phyloP scores from a whole-genome alignment of 1,140 invertebrate species.

The Venturia canescens region DNA sequence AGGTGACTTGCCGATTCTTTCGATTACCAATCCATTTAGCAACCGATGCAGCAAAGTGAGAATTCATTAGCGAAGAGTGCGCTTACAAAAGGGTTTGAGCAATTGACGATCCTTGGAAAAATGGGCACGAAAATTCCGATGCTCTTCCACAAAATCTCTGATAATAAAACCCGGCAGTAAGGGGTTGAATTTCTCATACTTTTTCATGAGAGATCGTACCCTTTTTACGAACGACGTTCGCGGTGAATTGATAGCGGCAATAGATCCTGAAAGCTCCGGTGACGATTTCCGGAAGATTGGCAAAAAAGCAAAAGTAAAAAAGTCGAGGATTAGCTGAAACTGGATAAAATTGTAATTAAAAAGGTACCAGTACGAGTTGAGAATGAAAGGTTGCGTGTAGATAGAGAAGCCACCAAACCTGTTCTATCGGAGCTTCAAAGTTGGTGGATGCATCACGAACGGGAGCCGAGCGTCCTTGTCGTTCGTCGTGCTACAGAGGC shows the following conservation, averaged over 20 bases:
- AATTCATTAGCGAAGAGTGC: neutral
- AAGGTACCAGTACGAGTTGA: neutral
- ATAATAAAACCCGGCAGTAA: too few species aligned
- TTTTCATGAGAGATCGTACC: too few species aligned
- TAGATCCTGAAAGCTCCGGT: too few species aligned
- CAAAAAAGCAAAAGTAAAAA: too few species aligned
- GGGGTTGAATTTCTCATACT: too few species aligned
- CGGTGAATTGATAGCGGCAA: too few species aligned
- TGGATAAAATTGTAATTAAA: neutral
- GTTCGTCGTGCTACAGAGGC: neutral
- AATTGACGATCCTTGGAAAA: too few species aligned
- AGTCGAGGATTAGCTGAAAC: neutral
- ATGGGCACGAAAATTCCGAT: too few species aligned
- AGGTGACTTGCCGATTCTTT: neutral
- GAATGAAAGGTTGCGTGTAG: neutral
- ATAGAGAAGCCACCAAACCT: slow-evolving; percentile 1
- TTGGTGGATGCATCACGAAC: slow-evolving; percentile 4
- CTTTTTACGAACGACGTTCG: too few species aligned
- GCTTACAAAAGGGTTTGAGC: too few species aligned
- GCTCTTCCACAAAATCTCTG: too few species aligned
- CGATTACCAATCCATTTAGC: neutral
- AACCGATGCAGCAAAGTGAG: neutral
- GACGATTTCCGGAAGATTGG: too few species aligned
- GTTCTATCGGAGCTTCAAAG: slow-evolving; percentile 23
- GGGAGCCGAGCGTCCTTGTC: neutral